A percentile compares a stretch with the other conserved stretches of the same genome.
Evolutionary conservation across 2,888 invertebrate species (phyloP).

Genomic region (Herminia tarsipennalis): DNA sequence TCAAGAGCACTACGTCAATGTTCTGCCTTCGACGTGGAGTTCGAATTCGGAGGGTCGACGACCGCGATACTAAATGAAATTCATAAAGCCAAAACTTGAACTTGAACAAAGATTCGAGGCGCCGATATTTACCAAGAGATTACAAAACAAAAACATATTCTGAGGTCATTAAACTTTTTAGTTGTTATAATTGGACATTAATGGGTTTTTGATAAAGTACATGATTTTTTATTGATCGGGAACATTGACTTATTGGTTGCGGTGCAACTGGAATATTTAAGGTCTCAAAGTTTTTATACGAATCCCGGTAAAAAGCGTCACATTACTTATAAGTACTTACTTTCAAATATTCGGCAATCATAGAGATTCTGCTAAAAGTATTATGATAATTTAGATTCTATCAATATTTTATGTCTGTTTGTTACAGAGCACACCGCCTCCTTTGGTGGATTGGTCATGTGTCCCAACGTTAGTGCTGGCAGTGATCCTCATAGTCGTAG

Average conservation of each 20-base stretch:
- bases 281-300: too few relatives aligned
- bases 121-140: conserved; percentile 28
- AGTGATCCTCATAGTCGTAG: conserved; percentile 60
- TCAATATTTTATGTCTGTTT: too few relatives aligned
- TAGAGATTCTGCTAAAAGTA: too few relatives aligned
- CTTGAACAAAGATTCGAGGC: conserved; percentile 31
- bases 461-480: conserved; percentile 72
- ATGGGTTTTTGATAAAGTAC: too few relatives aligned
- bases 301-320: too few relatives aligned
- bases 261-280: too few relatives aligned
- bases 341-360: too few relatives aligned
- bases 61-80: conserved; percentile 65
- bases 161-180: conserved; percentile 22
- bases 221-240: background rate
- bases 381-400: too few relatives aligned
- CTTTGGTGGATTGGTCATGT: conserved; percentile 75
- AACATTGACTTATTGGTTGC: background rate
- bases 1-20: conserved; percentile 71
- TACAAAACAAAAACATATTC: conserved; percentile 17
- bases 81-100: conserved; percentile 47
- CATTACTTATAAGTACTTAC: too few relatives aligned
- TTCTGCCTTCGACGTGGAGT: conserved; percentile 24
- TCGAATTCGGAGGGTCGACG: conserved; percentile 50
- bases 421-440: conserved; percentile 66
- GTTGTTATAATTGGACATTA: too few relatives aligned